Evolutionary conservation across 2,113 vertebrate species (phyloP), one percentile per base, ranked within the genome.

Genomic region (Benitochromis conjunctus): DNA sequence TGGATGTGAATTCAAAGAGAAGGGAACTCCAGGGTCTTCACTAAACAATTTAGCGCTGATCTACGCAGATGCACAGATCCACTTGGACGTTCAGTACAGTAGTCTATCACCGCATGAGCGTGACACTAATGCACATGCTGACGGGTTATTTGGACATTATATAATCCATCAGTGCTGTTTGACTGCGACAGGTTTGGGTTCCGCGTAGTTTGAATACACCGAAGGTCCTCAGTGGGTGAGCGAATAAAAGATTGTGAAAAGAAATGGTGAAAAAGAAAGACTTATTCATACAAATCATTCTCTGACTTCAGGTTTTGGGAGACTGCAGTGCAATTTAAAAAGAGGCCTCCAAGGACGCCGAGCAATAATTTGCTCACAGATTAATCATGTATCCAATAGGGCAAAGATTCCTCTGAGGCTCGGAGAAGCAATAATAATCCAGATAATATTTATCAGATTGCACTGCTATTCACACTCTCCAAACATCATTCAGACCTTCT

Each of bases 281-380:
- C 36, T 19, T 53, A 53, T 34, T 62, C n/a, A 77, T 60, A 83
- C 24, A 62, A 90, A 58, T 58, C n/a, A 53, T 54, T 9, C 53
- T 43, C 16, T 29, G 19, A 1, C 69, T 84, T 5, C 18, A 21
- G 77, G 82, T 87, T 87, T 82, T 60, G 78, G 58, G 79, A 82
- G 43, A 24, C 29, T 29, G 81, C 78, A 11, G 46, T 66, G 85
- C 78, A 92, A 85, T 89, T 88, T 88, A 78, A 81, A 91, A 77
- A 76, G 55, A 81, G 79, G 64, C 64, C 88, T 86, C 83, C 48
- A 18, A 80, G 90, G 89, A 86, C 3, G 46, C 36, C 1, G 51
- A 86, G 81, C 18, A 60, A 84, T 89, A 89, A 92, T 89, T 89
- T 91, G 80, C 89, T 90, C 80, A 89, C 83, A 92, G 79, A 93